Evolutionary conservation across 2,888 invertebrate species (phyloP), one percentile per base, ranked within the genome.

Genomic region (Lottia scabra): DNA sequence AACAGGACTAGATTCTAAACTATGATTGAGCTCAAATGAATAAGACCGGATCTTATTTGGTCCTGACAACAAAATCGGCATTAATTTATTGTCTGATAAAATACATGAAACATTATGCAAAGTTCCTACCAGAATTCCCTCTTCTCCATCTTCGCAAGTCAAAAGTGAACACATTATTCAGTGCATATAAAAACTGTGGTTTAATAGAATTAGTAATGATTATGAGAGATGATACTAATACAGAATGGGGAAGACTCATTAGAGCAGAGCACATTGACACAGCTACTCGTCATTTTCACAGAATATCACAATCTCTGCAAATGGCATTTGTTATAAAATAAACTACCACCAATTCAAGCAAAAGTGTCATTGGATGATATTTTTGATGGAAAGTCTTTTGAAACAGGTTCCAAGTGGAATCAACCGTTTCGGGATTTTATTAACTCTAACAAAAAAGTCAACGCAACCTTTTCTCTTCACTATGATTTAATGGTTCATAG

Each of bases 401-500:
- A 43, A 0, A 44, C 6, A 38, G n/a, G 30, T 19, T 0, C 23
- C 1, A 19, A 5, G 19, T 30, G 43, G 26, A 26, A 65, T 43
- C 30, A 65, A 23, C 5, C 15, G 0, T 65, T 45, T 44, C 1
- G n/a, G 6, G 23, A n/a, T 23, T 64, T 64, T 19, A 27, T 64
- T 16, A 27, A 64, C 16, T 16, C 44, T 43, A n/a, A 27, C 15
- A 38, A 30, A 16, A 44, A 45, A 23, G 1, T 43, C 10, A 65
- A 65, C 23, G 44, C 44, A 15, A 65, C 65, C 19, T 65, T 43
- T 65, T 23, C 30, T 6, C n/a, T 65, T n/a, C 65, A 44, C 65
- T 16, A 43, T 13, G 65, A 65, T 16, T 15, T 65, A 43, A 65
- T 65, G 65, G 38, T 30, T 2, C 77, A 77, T 63, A 75, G 75